These are phyloP conservation scores for Drosophila repleta DNA, from an alignment of 1,140 invertebrate species.

Conservation along the genomic window DNA sequence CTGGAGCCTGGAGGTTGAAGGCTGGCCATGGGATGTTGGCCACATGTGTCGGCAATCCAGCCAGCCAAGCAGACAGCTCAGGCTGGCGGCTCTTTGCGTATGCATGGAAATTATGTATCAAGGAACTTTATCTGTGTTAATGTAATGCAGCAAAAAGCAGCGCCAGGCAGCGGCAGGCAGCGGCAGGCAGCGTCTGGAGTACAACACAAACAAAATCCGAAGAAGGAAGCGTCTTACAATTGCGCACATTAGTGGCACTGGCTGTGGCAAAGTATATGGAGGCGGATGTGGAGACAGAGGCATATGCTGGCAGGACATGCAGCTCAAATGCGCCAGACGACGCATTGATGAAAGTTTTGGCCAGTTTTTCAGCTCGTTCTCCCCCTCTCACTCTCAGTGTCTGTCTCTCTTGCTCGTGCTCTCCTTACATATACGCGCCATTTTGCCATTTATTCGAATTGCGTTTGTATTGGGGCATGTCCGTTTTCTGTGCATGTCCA, in stretches of 20 bases:
- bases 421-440: constrained; percentile 43
- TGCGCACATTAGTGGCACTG: constrained; percentile 54
- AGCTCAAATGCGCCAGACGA: constrained; percentile 32
- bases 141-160: constrained; percentile 77
- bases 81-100: constrained; percentile 61
- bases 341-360: constrained; percentile 67
- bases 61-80: constrained; percentile 3
- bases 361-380: constrained; percentile 40
- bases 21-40: constrained; percentile 1
- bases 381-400: too few relatives aligned
- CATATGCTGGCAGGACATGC: constrained; percentile 27
- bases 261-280: constrained; percentile 1
- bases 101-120: constrained; percentile 81
- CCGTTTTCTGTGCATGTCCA: constrained; percentile 8
- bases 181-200: constrained; percentile 48
- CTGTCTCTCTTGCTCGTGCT: too few relatives aligned
- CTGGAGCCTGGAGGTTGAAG: neutral
- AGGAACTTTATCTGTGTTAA: constrained; percentile 82
- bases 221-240: constrained; percentile 53
- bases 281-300: neutral
- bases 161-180: constrained; percentile 27
- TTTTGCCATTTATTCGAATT: constrained; percentile 55
- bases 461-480: constrained; percentile 35
- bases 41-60: constrained; percentile 55
- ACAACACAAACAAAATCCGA: constrained; percentile 38